phyloP scores from a whole-genome alignment of 2,113 vertebrate genomes.

The Salminus brasiliensis region DNA sequence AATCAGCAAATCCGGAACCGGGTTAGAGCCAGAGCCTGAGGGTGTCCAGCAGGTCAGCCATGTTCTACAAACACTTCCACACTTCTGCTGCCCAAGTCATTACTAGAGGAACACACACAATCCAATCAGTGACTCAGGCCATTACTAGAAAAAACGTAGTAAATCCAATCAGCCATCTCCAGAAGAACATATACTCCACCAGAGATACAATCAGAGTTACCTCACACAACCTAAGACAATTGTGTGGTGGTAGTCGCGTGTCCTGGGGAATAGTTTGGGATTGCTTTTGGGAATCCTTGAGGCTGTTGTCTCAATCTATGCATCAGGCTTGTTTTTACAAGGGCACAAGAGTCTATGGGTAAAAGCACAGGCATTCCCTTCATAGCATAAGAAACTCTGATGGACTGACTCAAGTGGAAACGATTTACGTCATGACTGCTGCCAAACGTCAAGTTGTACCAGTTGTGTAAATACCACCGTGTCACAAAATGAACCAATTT shows the following conservation, averaged over 20 bases:
- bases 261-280: too few relatives aligned
- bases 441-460: not conserved
- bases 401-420: not conserved
- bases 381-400: not conserved
- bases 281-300: too few relatives aligned
- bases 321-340: not conserved
- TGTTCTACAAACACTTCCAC: not conserved
- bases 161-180: not conserved
- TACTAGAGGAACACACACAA: not conserved
- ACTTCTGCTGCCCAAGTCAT: not conserved
- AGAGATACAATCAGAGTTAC: not conserved
- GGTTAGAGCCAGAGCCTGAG: constrained; percentile 61
- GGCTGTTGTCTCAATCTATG: too few relatives aligned
- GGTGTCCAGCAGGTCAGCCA: not conserved
- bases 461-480: not conserved
- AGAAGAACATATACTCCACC: not conserved
- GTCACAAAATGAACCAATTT: not conserved
- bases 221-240: not conserved
- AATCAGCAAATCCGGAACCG: constrained; percentile 71
- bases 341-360: not conserved
- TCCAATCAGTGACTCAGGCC: not conserved
- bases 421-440: not conserved
- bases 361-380: constrained; percentile 2
- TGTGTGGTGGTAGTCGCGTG: too few relatives aligned
- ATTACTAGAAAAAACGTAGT: not conserved